Conservation (phyloP, 1,140 invertebrate genomes). For the Drosophila bocki region DNA sequence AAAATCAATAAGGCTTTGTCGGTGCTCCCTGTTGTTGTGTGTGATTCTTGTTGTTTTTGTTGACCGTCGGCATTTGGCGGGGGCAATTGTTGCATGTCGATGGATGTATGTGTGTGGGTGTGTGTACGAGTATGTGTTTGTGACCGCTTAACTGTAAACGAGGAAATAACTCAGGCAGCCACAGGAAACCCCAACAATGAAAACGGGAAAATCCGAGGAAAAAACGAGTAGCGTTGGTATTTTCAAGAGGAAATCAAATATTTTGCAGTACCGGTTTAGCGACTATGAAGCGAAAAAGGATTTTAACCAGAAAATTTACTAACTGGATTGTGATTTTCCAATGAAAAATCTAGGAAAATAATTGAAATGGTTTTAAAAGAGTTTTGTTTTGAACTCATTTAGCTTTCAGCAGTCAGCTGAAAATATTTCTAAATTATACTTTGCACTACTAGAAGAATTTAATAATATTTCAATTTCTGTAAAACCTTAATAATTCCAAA, state of each 20-base stretch:
- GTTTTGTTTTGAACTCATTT: not conserved
- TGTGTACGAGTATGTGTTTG: slow-evolving; percentile 7
- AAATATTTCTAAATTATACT: not conserved
- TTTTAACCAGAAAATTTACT: slow-evolving; percentile 12
- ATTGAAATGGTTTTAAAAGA: not conserved
- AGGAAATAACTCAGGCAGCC: slow-evolving; percentile 42
- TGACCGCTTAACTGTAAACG: slow-evolving; percentile 44
- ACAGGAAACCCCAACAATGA: slow-evolving; percentile 25
- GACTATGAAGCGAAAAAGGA: not conserved
- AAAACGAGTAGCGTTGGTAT: slow-evolving; percentile 4
- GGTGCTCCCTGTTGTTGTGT: slow-evolving; percentile 29
- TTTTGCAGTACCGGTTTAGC: slow-evolving; percentile 11
- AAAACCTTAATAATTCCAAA: not conserved
- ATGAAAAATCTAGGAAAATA: not conserved
- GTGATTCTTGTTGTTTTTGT: slow-evolving; percentile 40
- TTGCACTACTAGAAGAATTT: not conserved
- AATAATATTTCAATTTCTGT: not conserved
- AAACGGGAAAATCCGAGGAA: slow-evolving; percentile 8
- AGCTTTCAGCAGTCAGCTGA: too few species aligned
- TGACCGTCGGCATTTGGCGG: slow-evolving; percentile 44
- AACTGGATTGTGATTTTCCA: slow-evolving; percentile 3
- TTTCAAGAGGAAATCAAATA: slow-evolving; percentile 47
- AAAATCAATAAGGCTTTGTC: slow-evolving; percentile 64
- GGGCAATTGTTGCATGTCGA: slow-evolving; percentile 53
- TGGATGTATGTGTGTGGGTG: slow-evolving; percentile 11